A percentile compares a stretch with the other conserved stretches of the same genome.
These are phyloP conservation scores for Alouatta caraya DNA, from an alignment of 2,797 vertebrate genomes.

Conservation along the genomic window DNA sequence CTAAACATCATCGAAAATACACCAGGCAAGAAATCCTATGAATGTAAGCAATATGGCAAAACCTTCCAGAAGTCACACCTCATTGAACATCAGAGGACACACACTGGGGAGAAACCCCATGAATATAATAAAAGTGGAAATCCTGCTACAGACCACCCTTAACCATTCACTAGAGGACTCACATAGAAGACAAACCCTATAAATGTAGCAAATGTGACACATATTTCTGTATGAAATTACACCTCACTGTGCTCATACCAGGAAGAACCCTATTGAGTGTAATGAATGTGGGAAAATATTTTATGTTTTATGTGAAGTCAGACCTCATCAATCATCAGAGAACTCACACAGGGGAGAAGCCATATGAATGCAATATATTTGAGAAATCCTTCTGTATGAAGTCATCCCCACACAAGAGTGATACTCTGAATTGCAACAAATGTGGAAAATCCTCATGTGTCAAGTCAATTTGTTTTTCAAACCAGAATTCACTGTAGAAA, in stretches of 20 bases:
- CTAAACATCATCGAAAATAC: not conserved
- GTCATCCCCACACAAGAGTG: not conserved
- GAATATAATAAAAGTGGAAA: conserved; percentile 13
- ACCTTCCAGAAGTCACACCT: conserved; percentile 10
- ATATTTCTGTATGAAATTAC: conserved; percentile 19
- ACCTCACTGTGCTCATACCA: not conserved
- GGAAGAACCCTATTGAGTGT: not conserved
- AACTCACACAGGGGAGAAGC: not conserved
- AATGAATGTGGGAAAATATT: not conserved
- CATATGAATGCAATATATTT: not conserved
- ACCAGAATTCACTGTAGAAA: not conserved
- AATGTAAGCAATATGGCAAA: not conserved
- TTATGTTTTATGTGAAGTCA: conserved; percentile 22
- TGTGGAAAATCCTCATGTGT: not conserved
- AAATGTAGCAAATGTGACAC: not conserved
- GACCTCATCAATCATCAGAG: conserved; percentile 9
- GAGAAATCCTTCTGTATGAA: not conserved
- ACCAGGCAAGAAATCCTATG: not conserved
- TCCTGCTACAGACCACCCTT: not conserved
- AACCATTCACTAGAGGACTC: not conserved
- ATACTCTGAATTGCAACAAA: not conserved
- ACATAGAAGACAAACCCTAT: not conserved
- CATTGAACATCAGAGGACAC: conserved; percentile 23
- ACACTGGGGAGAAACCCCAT: conserved; percentile 11
- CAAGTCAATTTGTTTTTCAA: not conserved